phyloP scores from a whole-genome alignment of 2,797 vertebrate species.

The Hapalemur alaotrensis region DNA sequence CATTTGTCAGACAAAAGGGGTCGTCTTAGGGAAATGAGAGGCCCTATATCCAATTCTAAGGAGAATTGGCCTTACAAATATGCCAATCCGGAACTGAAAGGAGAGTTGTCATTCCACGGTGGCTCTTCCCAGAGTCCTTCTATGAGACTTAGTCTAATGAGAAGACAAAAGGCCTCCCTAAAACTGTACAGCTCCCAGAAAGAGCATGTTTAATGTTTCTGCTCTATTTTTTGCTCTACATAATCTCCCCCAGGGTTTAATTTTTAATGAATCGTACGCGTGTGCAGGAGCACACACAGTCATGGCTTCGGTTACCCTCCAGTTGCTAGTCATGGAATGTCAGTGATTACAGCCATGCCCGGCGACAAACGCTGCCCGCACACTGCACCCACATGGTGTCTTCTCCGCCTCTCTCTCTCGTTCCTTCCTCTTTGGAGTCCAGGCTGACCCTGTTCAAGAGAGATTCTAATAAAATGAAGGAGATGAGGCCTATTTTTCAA shows the following conservation, averaged over 20 bases:
- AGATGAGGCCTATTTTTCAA: background rate
- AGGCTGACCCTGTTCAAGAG: background rate
- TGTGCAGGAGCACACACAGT: background rate
- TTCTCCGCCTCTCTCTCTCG: background rate
- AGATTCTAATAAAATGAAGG: background rate
- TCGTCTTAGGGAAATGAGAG: background rate
- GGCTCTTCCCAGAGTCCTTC: background rate
- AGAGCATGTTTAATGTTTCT: background rate
- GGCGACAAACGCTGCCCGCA: background rate
- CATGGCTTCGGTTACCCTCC: background rate
- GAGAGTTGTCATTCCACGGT: rapidly evolving
- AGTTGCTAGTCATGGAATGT: background rate
- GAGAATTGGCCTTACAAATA: background rate
- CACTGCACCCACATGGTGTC: background rate
- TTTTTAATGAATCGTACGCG: background rate
- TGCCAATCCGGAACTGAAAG: background rate
- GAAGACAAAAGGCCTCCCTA: background rate
- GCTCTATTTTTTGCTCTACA: background rate
- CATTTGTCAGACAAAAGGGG: background rate
- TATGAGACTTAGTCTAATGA: background rate
- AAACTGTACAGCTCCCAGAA: background rate
- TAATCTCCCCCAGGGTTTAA: background rate
- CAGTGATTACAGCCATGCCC: rapidly evolving
- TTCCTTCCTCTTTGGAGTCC: background rate
- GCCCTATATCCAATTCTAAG: background rate